A percentile compares a stretch with the other conserved stretches of the same genome.
Evolutionary conservation across 2,113 vertebrate species (phyloP).

Genomic region (Pelodiscus sinensis): DNA sequence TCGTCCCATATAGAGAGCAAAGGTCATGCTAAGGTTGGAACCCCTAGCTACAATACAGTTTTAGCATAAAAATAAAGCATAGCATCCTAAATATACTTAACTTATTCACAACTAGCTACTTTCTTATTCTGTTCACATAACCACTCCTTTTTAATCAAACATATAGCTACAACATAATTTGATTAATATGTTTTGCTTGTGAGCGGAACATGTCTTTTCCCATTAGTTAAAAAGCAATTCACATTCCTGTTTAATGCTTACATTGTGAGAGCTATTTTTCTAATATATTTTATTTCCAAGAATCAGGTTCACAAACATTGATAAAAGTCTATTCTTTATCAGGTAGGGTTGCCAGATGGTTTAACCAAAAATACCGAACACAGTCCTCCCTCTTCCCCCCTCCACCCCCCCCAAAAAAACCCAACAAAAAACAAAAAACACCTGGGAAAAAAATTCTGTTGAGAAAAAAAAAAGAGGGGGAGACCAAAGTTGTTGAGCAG

Average conservation of each 20-base stretch:
- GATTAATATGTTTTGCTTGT: neutral
- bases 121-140: neutral
- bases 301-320: neutral
- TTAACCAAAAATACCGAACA: too few relatives aligned
- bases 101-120: neutral
- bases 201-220: neutral
- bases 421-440: too few relatives aligned
- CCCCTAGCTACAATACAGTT: neutral
- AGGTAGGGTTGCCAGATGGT: too few relatives aligned
- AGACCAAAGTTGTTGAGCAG: too few relatives aligned
- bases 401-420: too few relatives aligned
- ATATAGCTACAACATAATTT: neutral
- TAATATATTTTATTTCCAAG: neutral
- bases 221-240: neutral
- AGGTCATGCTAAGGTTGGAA: neutral
- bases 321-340: neutral
- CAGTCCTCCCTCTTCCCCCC: too few relatives aligned
- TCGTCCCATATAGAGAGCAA: neutral
- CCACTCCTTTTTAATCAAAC: neutral
- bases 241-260: neutral
- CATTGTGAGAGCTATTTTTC: neutral
- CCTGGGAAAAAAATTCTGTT: too few relatives aligned
- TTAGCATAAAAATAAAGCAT: neutral
- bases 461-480: too few relatives aligned
- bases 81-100: neutral